Conservation (phyloP, 2,888 invertebrate genomes). For the Nephrotoma guestfalica region DNA sequence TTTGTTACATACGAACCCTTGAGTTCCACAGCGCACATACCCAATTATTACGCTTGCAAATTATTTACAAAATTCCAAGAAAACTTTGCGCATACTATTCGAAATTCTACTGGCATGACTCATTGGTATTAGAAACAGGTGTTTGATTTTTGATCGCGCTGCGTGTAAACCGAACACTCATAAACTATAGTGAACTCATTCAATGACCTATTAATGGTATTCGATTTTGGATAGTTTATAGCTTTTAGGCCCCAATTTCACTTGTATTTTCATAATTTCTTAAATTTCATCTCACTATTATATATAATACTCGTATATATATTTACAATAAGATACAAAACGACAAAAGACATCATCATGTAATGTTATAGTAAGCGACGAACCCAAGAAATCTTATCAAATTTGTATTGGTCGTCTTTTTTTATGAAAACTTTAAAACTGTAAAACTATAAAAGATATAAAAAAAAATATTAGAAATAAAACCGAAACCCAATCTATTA, state of each 20-base stretch:
- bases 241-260: neutral
- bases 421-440: neutral
- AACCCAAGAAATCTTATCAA: neutral
- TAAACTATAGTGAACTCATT: neutral
- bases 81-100: neutral
- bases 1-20: neutral
- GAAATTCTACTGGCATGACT: neutral
- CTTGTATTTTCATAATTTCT: neutral
- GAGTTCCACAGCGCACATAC: neutral
- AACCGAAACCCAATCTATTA: neutral
- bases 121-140: neutral
- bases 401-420: neutral
- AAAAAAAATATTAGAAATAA: neutral
- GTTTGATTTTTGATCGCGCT: neutral
- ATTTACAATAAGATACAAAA: neutral
- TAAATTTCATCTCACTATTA: neutral
- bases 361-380: neutral
- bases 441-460: neutral
- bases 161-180: neutral
- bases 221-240: neutral
- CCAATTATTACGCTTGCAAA: neutral
- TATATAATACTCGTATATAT: neutral
- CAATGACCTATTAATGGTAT: neutral
- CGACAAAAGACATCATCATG: neutral
- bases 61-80: neutral